Conservation (phyloP, 1,140 invertebrate genomes). For the Holcopasites calliopsidis region DNA sequence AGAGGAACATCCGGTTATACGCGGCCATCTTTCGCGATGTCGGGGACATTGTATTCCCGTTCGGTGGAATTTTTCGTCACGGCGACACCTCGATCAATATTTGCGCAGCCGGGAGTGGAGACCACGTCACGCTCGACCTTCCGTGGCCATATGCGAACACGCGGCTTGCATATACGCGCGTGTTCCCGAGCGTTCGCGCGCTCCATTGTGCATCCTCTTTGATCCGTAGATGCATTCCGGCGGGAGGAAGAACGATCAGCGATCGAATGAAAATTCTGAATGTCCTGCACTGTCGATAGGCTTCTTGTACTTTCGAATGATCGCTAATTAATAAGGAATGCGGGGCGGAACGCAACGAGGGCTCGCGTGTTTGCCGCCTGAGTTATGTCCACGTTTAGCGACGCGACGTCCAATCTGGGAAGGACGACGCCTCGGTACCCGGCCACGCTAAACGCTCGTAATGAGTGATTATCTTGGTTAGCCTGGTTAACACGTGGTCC, state of each 20-base stretch:
- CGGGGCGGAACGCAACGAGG: constrained; percentile 64
- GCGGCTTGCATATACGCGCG: constrained; percentile 35
- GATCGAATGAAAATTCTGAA: no score
- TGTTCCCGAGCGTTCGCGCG: not conserved
- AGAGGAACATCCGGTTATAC: constrained; percentile 9
- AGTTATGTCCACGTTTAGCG: constrained; percentile 65
- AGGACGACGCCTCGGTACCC: constrained; percentile 45
- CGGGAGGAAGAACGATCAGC: no score
- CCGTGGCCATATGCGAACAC: constrained; percentile 72
- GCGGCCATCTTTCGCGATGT: constrained; percentile 54
- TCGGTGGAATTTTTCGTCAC: constrained; percentile 76
- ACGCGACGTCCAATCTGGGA: constrained; percentile 58
- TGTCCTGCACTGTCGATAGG: no score
- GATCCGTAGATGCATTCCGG: not conserved
- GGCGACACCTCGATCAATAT: constrained; percentile 76
- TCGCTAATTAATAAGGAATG: constrained; percentile 16
- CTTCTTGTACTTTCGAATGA: not conserved
- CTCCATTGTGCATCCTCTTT: not conserved
- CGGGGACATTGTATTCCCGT: constrained; percentile 65
- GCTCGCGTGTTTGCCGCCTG: constrained; percentile 65
- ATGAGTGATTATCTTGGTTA: constrained; percentile 79
- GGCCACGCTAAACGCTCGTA: constrained; percentile 75
- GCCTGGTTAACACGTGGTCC: constrained; percentile 76
- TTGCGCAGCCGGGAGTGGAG: constrained; percentile 75
- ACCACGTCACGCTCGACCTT: constrained; percentile 75